phyloP scores from a whole-genome alignment of 2,888 invertebrate genomes.

The Chaetogeoica ovagalla region DNA sequence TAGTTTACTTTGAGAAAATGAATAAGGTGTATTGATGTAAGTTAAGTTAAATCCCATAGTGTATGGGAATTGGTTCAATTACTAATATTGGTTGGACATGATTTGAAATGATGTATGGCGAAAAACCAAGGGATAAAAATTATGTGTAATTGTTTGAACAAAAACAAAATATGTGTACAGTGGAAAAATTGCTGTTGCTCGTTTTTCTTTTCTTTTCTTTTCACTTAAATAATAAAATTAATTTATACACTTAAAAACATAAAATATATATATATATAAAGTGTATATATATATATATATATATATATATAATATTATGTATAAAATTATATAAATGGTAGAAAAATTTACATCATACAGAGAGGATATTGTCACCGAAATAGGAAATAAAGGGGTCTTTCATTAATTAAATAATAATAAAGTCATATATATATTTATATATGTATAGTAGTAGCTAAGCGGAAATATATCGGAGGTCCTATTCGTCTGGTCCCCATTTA shows the following conservation, averaged over 20 bases:
- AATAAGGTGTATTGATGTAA: conserved; percentile 4
- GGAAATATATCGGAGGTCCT: conserved; percentile 49
- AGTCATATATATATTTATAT: conserved; percentile 8
- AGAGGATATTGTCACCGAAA: conserved; percentile 53
- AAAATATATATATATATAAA: conserved; percentile 46
- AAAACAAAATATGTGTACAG: conserved; percentile 40
- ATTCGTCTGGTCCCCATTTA: conserved; percentile 49
- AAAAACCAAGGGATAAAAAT: conserved; percentile 8
- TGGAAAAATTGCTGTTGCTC: conserved; percentile 40
- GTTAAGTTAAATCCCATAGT: too few relatives aligned
- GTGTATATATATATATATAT: conserved; percentile 48
- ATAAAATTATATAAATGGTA: conserved; percentile 53
- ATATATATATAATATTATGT: conserved; percentile 38
- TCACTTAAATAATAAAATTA: conserved; percentile 52
- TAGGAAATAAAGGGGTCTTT: conserved; percentile 43
- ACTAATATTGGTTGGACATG: conserved; percentile 4
- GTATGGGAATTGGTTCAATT: conserved; percentile 31
- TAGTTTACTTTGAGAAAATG: conserved; percentile 39
- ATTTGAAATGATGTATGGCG: neutral
- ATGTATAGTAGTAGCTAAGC: conserved; percentile 36
- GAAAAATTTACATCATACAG: conserved; percentile 53
- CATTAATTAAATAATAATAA: conserved; percentile 48
- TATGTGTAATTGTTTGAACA: conserved; percentile 18
- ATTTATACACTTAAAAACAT: conserved; percentile 53
- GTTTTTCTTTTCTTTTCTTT: conserved; percentile 8